Conservation (phyloP, 2,888 invertebrate genomes). For the Lamellibrachia satsuma region DNA sequence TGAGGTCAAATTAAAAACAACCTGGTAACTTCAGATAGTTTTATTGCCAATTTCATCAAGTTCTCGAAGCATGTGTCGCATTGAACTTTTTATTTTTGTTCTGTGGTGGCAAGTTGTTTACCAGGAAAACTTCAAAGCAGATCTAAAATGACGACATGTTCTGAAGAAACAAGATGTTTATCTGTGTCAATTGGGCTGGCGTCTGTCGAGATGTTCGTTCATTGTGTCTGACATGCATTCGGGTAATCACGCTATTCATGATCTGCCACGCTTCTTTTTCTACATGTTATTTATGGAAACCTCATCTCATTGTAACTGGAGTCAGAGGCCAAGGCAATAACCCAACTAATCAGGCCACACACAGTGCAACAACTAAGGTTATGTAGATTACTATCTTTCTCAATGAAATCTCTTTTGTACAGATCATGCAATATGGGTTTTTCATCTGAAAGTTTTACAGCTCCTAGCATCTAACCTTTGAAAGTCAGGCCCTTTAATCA, state of each 20-base stretch:
- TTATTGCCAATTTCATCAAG: not conserved
- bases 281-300: not conserved
- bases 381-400: not conserved
- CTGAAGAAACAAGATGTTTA: not conserved
- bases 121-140: not conserved
- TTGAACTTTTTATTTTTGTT: not conserved
- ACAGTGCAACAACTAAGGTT: not conserved
- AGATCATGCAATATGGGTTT: not conserved
- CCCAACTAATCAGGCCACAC: not conserved
- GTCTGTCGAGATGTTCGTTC: not conserved
- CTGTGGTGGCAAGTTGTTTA: not conserved
- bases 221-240: not conserved
- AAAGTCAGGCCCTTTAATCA: not conserved
- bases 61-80: not conserved
- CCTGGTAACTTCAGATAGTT: no score
- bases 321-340: not conserved
- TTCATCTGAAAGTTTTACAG: not conserved
- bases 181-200: not conserved
- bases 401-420: not conserved
- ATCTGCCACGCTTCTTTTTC: not conserved
- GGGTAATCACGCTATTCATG: not conserved
- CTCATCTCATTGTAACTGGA: not conserved
- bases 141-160: not conserved
- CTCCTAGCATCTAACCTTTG: not conserved
- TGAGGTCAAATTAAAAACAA: no score